phyloP scores from a whole-genome alignment of 2,888 invertebrate genomes.

The Athrips mouffetella region DNA sequence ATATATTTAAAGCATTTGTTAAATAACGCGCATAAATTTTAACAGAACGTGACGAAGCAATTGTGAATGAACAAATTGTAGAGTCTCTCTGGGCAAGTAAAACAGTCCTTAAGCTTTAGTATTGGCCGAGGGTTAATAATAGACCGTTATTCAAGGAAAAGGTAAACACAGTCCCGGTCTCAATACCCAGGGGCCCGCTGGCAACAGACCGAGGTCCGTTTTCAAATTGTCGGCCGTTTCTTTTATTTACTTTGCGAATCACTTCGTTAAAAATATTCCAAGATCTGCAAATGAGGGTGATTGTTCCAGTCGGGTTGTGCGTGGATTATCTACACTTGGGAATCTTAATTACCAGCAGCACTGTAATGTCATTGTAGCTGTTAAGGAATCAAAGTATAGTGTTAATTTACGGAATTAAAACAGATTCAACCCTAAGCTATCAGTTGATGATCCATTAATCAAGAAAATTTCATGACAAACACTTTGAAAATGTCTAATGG shows the following conservation, averaged over 20 bases:
- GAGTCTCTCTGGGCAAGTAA: conserved; percentile 33
- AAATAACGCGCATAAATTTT: conserved; percentile 11
- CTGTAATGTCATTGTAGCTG: conserved; percentile 9
- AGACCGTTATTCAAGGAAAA: conserved; percentile 44
- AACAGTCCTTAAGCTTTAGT: conserved; percentile 36
- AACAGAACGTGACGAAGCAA: conserved; percentile 23
- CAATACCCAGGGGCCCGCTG: conserved; percentile 32
- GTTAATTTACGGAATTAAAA: too few species aligned
- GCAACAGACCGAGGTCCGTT: conserved; percentile 22
- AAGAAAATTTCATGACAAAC: too few species aligned
- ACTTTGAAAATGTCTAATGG: too few species aligned
- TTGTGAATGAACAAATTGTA: conserved; percentile 18
- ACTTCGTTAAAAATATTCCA: conserved; percentile 26
- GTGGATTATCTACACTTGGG: conserved; percentile 4
- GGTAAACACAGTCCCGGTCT: conserved; percentile 41
- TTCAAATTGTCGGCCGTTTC: conserved; percentile 31
- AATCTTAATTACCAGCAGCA: conserved; percentile 14
- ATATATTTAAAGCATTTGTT: too few species aligned
- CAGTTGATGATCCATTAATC: too few species aligned
- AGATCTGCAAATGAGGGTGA: conserved; percentile 7
- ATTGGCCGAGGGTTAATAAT: conserved; percentile 43
- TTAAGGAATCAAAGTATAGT: too few species aligned
- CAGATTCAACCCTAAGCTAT: too few species aligned
- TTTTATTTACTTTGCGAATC: conserved; percentile 30
- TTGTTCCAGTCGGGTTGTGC: background rate